Evolutionary conservation across 2,113 vertebrate genomes (phyloP).

Genomic region (Phodopus roborovskii): DNA sequence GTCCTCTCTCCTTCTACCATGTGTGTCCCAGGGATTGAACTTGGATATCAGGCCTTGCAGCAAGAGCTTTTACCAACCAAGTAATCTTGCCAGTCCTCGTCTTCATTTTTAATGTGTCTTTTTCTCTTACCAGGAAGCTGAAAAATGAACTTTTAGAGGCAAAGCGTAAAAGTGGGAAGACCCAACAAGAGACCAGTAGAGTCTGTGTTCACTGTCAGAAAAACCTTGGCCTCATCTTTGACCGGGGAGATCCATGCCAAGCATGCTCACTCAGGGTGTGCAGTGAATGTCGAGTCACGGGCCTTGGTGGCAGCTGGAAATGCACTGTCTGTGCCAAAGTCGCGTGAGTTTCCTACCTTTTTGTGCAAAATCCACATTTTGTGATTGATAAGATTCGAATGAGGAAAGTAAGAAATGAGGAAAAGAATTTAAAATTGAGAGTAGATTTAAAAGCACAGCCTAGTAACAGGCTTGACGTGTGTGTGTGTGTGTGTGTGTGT

Average conservation of each 20-base stretch:
- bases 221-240: slow-evolving; percentile 93
- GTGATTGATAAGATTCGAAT: not conserved
- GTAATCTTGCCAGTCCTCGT: not conserved
- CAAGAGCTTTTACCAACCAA: not conserved
- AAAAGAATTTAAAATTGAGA: not conserved
- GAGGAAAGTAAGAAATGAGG: not conserved
- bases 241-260: slow-evolving; percentile 92
- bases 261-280: slow-evolving; percentile 92
- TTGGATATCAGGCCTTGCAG: not conserved
- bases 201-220: slow-evolving; percentile 93
- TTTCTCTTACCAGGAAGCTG: slow-evolving; percentile 88
- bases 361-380: not conserved
- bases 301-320: slow-evolving; percentile 87
- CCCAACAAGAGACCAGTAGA: slow-evolving; percentile 87
- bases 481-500: not conserved
- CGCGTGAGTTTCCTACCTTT: slow-evolving; percentile 88
- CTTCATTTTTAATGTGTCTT: not conserved
- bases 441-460: not conserved
- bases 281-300: slow-evolving; percentile 86
- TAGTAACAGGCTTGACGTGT: not conserved
- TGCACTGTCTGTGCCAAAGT: slow-evolving; percentile 95
- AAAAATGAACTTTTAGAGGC: slow-evolving; percentile 97
- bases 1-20: not conserved
- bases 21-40: not conserved
- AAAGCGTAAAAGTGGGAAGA: slow-evolving; percentile 89